These are phyloP conservation scores for Melipona bicolor DNA, from an alignment of 2,888 invertebrate genomes.

Conservation along the genomic window DNA sequence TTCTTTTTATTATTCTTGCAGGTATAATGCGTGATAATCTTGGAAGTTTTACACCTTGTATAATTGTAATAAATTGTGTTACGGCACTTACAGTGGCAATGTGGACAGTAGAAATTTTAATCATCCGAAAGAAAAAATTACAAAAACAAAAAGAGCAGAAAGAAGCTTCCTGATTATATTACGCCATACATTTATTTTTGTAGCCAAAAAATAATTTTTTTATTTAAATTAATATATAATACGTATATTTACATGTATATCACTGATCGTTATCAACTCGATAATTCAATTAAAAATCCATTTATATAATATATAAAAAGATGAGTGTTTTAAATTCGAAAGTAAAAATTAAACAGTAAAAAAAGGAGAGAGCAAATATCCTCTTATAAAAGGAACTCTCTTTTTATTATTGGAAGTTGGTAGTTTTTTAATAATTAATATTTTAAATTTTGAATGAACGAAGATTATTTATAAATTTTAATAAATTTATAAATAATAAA, in stretches of 20 bases:
- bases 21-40: slow-evolving; percentile 87
- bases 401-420: too few species aligned
- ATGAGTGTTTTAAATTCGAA: too few species aligned
- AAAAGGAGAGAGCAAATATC: too few species aligned
- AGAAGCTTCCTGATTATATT: slow-evolving; percentile 1
- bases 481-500: too few species aligned
- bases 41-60: slow-evolving; percentile 87
- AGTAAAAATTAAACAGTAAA: too few species aligned
- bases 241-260: not conserved
- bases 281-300: too few species aligned
- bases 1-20: slow-evolving; percentile 74
- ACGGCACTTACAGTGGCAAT: slow-evolving; percentile 86
- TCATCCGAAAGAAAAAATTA: slow-evolving; percentile 57
- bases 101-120: slow-evolving; percentile 85
- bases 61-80: slow-evolving; percentile 87
- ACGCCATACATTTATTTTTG: not conserved
- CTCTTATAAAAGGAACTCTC: too few species aligned
- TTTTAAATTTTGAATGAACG: too few species aligned
- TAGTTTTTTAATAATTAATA: too few species aligned
- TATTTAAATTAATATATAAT: not conserved
- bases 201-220: not conserved
- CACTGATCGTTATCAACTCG: not conserved
- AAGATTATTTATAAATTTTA: too few species aligned
- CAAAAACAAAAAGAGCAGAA: slow-evolving; percentile 21
- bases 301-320: too few species aligned